Base-by-base conservation (phyloP, 2,113 vertebrate species). In the Astur gentilis region DNA sequence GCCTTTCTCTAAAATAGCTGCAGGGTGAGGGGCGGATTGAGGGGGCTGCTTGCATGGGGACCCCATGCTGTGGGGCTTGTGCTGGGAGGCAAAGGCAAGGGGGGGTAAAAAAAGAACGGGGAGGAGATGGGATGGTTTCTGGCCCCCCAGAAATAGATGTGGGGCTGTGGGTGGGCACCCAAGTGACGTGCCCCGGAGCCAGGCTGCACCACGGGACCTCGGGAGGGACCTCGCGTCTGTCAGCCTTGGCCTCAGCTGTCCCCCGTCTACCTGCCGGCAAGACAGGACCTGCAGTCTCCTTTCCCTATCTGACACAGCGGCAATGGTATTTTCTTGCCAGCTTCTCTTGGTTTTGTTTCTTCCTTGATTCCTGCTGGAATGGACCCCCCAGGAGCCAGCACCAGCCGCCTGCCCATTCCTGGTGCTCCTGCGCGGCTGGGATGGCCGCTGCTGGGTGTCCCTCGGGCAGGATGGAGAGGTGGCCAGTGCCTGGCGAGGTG, bases 1-100 rank as follows among this genome's bases (percentile, higher is more conserved):
- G 92, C 72, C 62, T 94, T 88, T 38, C 85, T 90, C 73, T 67
- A 81, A 95, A 96, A 96, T 97, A 95, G 93, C 96, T 93, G 71
- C 60, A 31, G 91, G 80, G 65, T 1, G 11, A 94, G 94, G 82
- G 94, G 93, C 0, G 16, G 91, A 54, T 79, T 38, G 91, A 67
- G 40, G 94, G 93, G 96, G 64, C 78, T 90, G 89, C 66, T 72
- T 3, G 10, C 0, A 0, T 5, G 2, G 70, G 72, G 75, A 96
- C 83, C 85, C 90, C 23, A 1, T 88, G 85, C 92, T 93, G 78
- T 31, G 77, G 77, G 73, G 73, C 72, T 93, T 69, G 18, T 73
- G 54, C 83, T 40, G 72, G 77, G 38, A 81, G 38, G 69, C 5
- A 25, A 70, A 86, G 64, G 44, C 67, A 47, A 52, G 52, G 66